phyloP scores from a whole-genome alignment of 2,113 vertebrate species.

The Nycticebus coucang region DNA sequence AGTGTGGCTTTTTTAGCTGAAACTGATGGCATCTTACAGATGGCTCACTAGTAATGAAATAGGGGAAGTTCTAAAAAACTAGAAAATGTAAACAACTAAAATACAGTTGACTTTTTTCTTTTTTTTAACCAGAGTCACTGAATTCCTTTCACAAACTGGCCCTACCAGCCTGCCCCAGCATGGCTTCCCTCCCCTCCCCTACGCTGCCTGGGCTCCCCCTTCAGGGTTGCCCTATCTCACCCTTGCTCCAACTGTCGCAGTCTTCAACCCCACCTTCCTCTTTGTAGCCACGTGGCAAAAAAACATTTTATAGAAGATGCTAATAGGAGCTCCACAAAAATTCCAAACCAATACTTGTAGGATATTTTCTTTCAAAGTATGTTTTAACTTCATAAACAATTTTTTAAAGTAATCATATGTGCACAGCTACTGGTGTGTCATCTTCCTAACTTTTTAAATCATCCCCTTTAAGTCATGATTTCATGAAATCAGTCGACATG shows the following conservation, averaged over 20 bases:
- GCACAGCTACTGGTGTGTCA: background rate
- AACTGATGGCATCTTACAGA: background rate
- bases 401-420: background rate
- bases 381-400: constrained; percentile 34
- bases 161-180: background rate
- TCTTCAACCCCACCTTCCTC: background rate
- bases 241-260: background rate
- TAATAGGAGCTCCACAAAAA: background rate
- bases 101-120: background rate
- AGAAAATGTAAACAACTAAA: constrained; percentile 33
- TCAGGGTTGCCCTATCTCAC: background rate
- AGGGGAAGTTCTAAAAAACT: constrained; percentile 9
- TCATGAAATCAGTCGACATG: background rate
- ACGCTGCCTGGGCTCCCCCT: background rate
- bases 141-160: background rate
- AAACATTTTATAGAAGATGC: background rate
- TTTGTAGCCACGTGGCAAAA: background rate
- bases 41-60: constrained; percentile 38
- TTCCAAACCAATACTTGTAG: background rate
- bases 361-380: constrained; percentile 34
- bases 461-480: background rate
- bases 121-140: background rate
- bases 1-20: background rate
- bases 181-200: background rate
- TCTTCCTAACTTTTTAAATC: constrained; percentile 1